Conservation (phyloP, 2,113 vertebrate genomes). For the Microcebus tavaratra region DNA sequence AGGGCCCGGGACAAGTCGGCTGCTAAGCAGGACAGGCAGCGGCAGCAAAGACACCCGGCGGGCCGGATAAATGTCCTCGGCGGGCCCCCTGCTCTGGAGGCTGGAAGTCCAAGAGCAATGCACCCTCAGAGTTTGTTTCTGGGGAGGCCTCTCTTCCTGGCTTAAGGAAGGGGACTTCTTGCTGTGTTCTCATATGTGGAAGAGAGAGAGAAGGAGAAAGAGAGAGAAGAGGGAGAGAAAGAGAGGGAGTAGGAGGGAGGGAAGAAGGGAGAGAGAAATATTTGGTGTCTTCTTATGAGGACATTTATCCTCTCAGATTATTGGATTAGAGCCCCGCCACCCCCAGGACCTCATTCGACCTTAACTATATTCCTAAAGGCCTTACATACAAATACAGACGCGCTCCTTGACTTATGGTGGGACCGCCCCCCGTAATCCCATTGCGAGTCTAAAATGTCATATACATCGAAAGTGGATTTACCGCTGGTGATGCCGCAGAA, state of each 20-base stretch:
- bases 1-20: too few species aligned
- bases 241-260: not conserved
- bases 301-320: not conserved
- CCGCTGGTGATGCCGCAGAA: not conserved
- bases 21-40: too few species aligned
- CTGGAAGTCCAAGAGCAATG: not conserved
- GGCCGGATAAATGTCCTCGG: too few species aligned
- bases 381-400: not conserved
- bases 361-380: not conserved
- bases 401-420: not conserved
- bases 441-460: not conserved
- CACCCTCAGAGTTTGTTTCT: not conserved
- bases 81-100: not conserved
- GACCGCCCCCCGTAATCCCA: not conserved
- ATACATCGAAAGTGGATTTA: not conserved
- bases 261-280: not conserved
- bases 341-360: not conserved
- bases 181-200: not conserved
- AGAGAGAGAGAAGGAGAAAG: too few species aligned
- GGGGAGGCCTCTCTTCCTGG: not conserved
- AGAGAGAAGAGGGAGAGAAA: too few species aligned
- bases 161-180: not conserved
- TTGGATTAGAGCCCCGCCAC: not conserved
- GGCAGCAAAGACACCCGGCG: too few species aligned
- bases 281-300: not conserved